Evolutionary conservation across 1,140 invertebrate species (phyloP), one percentile per base, ranked within the genome.

Genomic region (Pseudomyrmex pallidus): DNA sequence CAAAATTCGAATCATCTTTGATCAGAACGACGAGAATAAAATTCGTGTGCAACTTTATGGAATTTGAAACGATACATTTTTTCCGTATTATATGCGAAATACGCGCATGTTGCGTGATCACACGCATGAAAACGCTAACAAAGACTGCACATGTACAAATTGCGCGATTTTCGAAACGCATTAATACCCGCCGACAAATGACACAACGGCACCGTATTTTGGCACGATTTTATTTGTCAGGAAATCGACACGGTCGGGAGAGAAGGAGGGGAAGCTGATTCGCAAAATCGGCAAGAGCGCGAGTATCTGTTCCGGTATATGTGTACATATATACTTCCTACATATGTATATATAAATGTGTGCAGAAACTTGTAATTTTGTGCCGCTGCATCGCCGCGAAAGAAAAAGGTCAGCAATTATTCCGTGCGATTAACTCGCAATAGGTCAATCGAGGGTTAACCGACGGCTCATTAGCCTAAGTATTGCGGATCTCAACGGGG

Each of bases 371-470:
- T 13, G 61, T 66, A 64, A 76, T 35, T 76, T 76, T 76, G 57
- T 74, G 61, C n/a, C n/a, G 20, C n/a, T 74, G 44, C 35, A 35
- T 35, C 22, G n/a, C 61, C 10, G 46, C 74, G 22, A 12, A 8
- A 76, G 61, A 76, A 76, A 64, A 76, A 76, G 46, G n/a, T 66
- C 61, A 22, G 22, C 61, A 76, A 76, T 76, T 76, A 76, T 76
- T 76, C 61, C 61, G 46, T 76, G 61, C 74, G 74, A 66, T 76
- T 76, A 76, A 62, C 61, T 76, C 46, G 61, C 61, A 54, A 66
- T 76, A 76, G 61, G 74, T 76, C 74, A 64, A 76, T 76, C n/a
- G 48, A 66, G 46, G 61, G 46, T 76, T 76, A 76, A 76, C 46
- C 74, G 52, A 66, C 74, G 46, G 46, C 61, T 66, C 48, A 66